phyloP scores from a whole-genome alignment of 2,113 vertebrate genomes.

The Passerina amoena region DNA sequence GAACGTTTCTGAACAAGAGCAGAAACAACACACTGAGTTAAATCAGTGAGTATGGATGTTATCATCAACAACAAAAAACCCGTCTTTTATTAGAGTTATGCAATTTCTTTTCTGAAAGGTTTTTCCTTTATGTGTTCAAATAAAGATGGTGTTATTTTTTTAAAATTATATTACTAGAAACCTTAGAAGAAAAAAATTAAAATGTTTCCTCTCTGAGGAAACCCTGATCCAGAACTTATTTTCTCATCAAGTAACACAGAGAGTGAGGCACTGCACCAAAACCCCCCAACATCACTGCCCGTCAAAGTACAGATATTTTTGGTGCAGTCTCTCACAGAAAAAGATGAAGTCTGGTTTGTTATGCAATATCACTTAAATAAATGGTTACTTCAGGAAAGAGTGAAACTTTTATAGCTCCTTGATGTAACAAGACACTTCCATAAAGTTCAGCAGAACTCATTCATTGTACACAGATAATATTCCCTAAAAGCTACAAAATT shows the following conservation, averaged over 20 bases:
- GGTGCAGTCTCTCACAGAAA: background rate
- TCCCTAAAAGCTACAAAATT: background rate
- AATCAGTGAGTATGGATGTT: background rate
- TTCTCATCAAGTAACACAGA: background rate
- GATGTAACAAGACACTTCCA: background rate
- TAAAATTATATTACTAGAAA: background rate
- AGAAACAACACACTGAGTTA: background rate
- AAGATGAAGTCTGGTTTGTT: background rate
- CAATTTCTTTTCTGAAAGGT: rapidly evolving
- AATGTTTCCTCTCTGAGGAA: background rate
- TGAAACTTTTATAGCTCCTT: background rate
- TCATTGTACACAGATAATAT: background rate
- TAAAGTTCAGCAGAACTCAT: background rate
- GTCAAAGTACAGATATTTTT: background rate
- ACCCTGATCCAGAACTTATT: background rate
- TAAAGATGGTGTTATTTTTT: background rate
- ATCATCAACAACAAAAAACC: background rate
- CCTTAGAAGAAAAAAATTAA: background rate
- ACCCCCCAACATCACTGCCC: too few species aligned
- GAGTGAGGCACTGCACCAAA: background rate
- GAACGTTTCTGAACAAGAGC: background rate
- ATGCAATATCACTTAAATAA: background rate
- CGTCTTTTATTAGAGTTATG: rapidly evolving
- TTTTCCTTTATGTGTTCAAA: background rate
- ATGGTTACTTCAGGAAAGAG: background rate